Conservation (phyloP, 2,113 vertebrate genomes). For the Cricetomys ansorgei region DNA sequence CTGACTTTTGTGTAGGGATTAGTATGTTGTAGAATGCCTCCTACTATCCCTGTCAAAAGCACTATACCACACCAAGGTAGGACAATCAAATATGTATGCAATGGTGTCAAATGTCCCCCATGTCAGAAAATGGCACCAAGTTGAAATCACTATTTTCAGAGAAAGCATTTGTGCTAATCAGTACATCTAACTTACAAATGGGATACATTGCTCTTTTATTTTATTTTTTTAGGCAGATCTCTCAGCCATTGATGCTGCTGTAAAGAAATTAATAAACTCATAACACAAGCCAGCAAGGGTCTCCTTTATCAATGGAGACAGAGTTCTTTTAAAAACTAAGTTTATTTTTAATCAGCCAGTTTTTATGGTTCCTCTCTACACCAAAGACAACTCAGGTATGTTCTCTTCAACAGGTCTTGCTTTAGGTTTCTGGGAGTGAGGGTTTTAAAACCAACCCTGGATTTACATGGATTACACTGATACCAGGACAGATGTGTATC, state of each 20-base stretch:
- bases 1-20: background rate
- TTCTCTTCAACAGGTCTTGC: background rate
- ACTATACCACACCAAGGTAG: too few species aligned
- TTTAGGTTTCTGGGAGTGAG: slow-evolving; percentile 54
- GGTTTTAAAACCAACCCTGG: slow-evolving; percentile 51
- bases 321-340: background rate
- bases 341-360: slow-evolving; percentile 19
- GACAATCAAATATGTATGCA: background rate
- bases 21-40: background rate
- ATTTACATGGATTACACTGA: slow-evolving; percentile 74
- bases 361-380: background rate
- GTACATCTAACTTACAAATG: background rate
- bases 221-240: background rate
- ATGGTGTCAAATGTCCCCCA: background rate
- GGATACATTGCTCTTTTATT: background rate
- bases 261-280: slow-evolving; percentile 28
- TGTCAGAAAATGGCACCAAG: background rate
- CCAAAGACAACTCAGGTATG: background rate
- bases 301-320: background rate
- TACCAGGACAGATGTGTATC: slow-evolving; percentile 70
- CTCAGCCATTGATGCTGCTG: background rate
- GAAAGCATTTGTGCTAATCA: background rate
- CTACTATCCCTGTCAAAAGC: background rate
- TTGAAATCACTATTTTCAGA: background rate
- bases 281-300: background rate